phyloP scores from a whole-genome alignment of 2,797 vertebrate species.

The Scarus forsteni region DNA sequence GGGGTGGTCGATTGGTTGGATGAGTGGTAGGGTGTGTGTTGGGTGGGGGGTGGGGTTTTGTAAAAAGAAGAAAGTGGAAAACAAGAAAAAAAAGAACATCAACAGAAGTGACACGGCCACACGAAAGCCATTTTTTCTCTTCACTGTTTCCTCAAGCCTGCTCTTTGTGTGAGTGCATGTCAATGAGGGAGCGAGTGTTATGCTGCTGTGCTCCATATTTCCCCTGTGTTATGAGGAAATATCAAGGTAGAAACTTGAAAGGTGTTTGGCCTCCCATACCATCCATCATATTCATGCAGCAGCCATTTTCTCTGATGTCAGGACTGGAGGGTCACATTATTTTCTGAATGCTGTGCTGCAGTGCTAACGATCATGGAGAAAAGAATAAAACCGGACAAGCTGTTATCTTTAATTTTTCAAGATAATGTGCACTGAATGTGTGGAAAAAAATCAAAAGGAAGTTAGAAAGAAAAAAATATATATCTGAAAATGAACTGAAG shows the following conservation, averaged over 20 bases:
- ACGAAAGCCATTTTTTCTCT: constrained; percentile 39
- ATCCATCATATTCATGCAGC: constrained; percentile 13
- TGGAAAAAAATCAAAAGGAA: too few relatives aligned
- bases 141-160: constrained; percentile 20
- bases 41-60: constrained; percentile 39
- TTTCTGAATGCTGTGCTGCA: too few relatives aligned
- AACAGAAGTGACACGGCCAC: constrained; percentile 59
- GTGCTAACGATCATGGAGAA: too few relatives aligned
- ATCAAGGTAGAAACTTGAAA: constrained; percentile 37
- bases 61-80: constrained; percentile 62
- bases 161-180: background rate
- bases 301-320: background rate
- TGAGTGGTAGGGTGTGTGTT: constrained; percentile 55
- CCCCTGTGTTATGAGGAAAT: constrained; percentile 32
- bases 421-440: too few relatives aligned
- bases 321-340: background rate
- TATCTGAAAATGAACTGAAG: too few relatives aligned
- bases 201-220: too few relatives aligned
- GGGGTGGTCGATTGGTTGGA: constrained; percentile 30
- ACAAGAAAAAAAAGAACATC: constrained; percentile 67
- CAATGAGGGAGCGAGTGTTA: constrained; percentile 21
- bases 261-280: constrained; percentile 45
- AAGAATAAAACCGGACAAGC: too few relatives aligned
- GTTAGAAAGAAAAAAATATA: too few relatives aligned
- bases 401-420: too few relatives aligned